phyloP scores from a whole-genome alignment of 2,797 vertebrate species.

The Pachyuromys duprasi region DNA sequence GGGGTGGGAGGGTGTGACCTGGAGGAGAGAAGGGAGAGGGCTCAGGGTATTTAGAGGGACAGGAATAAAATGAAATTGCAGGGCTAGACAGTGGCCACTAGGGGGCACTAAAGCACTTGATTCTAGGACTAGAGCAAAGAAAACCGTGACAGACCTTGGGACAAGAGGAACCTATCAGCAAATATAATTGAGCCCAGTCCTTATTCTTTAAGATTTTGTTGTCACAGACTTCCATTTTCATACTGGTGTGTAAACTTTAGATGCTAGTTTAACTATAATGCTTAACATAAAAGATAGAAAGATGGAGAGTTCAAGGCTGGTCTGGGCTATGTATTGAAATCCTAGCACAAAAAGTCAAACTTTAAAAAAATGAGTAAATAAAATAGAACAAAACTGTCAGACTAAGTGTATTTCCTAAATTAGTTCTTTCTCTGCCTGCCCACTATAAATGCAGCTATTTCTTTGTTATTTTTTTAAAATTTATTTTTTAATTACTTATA shows the following conservation, averaged over 20 bases:
- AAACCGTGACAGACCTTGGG: background rate
- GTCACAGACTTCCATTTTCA: background rate
- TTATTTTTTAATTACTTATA: no score
- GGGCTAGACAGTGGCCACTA: constrained; percentile 20
- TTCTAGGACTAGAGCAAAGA: background rate
- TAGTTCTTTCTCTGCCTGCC: no score
- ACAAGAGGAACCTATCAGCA: background rate
- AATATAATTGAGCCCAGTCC: background rate
- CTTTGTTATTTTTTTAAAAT: no score
- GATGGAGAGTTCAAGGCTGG: no score
- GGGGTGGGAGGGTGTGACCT: no score
- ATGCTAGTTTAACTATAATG: background rate
- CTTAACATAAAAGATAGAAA: no score
- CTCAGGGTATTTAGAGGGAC: background rate
- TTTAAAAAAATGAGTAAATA: background rate
- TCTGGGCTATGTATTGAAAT: no score
- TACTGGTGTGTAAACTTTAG: background rate
- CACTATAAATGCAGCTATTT: background rate
- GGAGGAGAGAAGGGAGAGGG: no score
- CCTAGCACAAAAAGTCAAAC: no score
- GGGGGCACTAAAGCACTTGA: background rate
- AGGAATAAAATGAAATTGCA: background rate
- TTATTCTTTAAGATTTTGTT: background rate
- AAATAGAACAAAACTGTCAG: no score
- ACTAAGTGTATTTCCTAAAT: no score